Evolutionary conservation across 2,888 invertebrate genomes (phyloP).

Genomic region (Diploptera punctata): DNA sequence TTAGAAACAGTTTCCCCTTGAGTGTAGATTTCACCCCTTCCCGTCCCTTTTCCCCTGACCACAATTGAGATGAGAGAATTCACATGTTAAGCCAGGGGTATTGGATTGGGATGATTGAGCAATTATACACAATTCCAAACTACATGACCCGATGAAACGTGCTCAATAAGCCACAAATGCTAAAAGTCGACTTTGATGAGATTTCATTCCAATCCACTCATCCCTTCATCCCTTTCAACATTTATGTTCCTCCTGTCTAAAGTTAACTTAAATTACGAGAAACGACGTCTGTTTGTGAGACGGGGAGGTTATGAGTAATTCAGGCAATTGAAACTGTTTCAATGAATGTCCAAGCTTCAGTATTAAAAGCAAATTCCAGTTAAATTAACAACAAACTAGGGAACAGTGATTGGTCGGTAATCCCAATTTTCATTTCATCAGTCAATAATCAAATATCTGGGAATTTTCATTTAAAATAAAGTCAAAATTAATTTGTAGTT

Average conservation of each 20-base stretch:
- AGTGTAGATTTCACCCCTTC: too few relatives aligned
- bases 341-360: too few relatives aligned
- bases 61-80: constrained; percentile 8
- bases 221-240: neutral
- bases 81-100: neutral
- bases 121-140: constrained; percentile 34
- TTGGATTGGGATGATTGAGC: constrained; percentile 37
- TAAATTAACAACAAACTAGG: too few relatives aligned
- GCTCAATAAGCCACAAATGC: constrained; percentile 35
- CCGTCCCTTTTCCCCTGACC: neutral
- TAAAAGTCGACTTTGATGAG: constrained; percentile 25
- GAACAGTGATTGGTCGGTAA: too few relatives aligned
- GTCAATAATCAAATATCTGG: too few relatives aligned
- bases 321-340: too few relatives aligned
- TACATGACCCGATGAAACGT: constrained; percentile 19
- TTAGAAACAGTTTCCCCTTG: too few relatives aligned
- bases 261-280: neutral
- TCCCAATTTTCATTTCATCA: too few relatives aligned
- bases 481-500: too few relatives aligned
- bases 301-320: too few relatives aligned
- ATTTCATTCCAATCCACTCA: constrained; percentile 17
- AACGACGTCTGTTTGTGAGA: neutral
- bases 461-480: too few relatives aligned
- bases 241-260: constrained; percentile 7
- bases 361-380: too few relatives aligned